phyloP scores from a whole-genome alignment of 2,888 invertebrate genomes.

The Adela reaumurella region DNA sequence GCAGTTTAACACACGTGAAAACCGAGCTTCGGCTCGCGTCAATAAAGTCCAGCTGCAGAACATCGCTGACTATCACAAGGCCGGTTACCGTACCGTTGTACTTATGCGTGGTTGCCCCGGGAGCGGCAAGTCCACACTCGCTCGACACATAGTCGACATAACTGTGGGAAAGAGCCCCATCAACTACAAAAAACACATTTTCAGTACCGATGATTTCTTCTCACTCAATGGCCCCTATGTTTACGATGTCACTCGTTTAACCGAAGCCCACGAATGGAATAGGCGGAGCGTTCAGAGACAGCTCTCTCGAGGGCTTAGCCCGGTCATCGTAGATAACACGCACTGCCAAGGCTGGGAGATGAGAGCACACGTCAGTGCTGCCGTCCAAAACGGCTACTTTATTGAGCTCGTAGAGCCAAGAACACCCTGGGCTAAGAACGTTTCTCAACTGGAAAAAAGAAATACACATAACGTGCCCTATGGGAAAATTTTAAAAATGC shows the following conservation, averaged over 20 bases:
- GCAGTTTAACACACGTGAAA: too few relatives aligned
- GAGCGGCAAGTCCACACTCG: slow-evolving; percentile 75
- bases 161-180: slow-evolving; percentile 19
- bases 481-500: slow-evolving; percentile 62
- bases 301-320: slow-evolving; percentile 62
- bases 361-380: slow-evolving; percentile 67
- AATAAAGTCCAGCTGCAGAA: slow-evolving; percentile 17
- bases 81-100: slow-evolving; percentile 63
- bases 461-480: slow-evolving; percentile 70
- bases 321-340: slow-evolving; percentile 88
- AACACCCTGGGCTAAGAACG: slow-evolving; percentile 67
- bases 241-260: slow-evolving; percentile 36
- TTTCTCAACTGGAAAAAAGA: slow-evolving; percentile 56
- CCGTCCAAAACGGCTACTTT: slow-evolving; percentile 65
- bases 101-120: slow-evolving; percentile 81
- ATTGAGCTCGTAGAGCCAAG: slow-evolving; percentile 77
- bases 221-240: slow-evolving; percentile 22
- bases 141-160: slow-evolving; percentile 48
- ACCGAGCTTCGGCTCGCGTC: too few relatives aligned
- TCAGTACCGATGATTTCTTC: slow-evolving; percentile 37
- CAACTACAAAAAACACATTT: slow-evolving; percentile 24
- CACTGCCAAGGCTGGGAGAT: slow-evolving; percentile 84
- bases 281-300: slow-evolving; percentile 57
- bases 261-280: slow-evolving; percentile 74
- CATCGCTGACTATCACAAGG: slow-evolving; percentile 25